These are phyloP conservation scores for Linnaemya vulpina DNA, from an alignment of 2,888 invertebrate species.

Conservation along the genomic window DNA sequence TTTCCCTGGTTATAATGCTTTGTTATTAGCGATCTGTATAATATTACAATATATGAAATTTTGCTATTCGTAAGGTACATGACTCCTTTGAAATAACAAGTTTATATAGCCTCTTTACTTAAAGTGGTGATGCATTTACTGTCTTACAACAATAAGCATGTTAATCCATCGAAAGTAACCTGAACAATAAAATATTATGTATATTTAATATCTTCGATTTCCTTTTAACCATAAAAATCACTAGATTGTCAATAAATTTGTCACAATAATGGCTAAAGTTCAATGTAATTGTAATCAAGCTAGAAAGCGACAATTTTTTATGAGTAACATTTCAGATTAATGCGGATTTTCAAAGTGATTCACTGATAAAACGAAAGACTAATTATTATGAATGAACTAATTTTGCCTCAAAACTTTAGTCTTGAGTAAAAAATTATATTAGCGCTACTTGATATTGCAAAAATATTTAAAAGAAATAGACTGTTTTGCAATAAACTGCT, in stretches of 20 bases:
- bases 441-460: background rate
- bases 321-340: background rate
- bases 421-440: background rate
- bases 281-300: background rate
- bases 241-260: background rate
- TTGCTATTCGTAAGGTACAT: no score
- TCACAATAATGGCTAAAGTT: background rate
- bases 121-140: background rate
- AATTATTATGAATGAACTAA: background rate
- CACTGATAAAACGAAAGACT: background rate
- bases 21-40: no score
- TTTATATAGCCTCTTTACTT: background rate
- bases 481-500: conserved; percentile 4
- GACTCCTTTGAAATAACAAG: no score
- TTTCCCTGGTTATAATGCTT: no score
- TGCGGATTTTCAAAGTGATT: background rate
- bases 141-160: background rate
- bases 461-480: background rate
- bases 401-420: background rate
- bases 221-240: background rate
- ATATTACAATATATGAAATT: no score
- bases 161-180: background rate
- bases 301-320: background rate
- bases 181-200: background rate
- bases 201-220: background rate